Evolutionary conservation across 1,140 invertebrate genomes (phyloP).

Genomic region (Nebria ingens): DNA sequence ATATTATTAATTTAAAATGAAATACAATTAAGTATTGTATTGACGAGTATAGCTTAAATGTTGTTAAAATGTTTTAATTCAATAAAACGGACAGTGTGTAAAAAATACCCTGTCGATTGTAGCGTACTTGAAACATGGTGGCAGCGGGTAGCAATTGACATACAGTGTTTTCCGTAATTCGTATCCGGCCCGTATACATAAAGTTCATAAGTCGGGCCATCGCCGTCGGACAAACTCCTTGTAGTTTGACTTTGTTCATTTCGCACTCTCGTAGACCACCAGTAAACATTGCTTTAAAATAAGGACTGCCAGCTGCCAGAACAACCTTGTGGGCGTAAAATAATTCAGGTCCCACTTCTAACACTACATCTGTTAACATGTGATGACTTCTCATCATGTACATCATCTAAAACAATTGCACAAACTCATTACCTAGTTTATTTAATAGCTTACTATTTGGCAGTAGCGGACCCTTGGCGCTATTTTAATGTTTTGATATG

Average conservation of each 20-base stretch:
- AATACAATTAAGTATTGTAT: too few species aligned
- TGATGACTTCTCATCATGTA: constrained; percentile 78
- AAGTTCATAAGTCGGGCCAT: constrained; percentile 77
- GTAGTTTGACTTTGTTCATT: constrained; percentile 73
- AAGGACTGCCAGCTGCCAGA: constrained; percentile 85
- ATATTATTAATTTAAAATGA: too few species aligned
- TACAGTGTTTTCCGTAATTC: constrained; percentile 81
- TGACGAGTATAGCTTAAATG: too few species aligned
- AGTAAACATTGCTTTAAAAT: constrained; percentile 93
- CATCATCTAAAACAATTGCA: constrained; percentile 64
- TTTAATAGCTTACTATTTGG: too few species aligned
- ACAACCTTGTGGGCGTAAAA: constrained; percentile 89
- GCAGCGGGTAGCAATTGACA: constrained; percentile 83
- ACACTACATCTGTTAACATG: constrained; percentile 81
- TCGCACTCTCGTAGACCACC: constrained; percentile 77
- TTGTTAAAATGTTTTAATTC: too few species aligned
- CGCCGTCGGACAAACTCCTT: constrained; percentile 77
- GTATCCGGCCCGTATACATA: constrained; percentile 83
- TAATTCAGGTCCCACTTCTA: constrained; percentile 73
- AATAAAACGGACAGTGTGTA: neutral
- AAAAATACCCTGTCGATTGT: constrained; percentile 18
- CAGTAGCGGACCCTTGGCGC: too few species aligned
- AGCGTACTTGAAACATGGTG: constrained; percentile 80
- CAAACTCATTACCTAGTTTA: too few species aligned
- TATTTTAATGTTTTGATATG: constrained; percentile 13